Percentiles rank a stretch among this genome's conserved stretches.
phyloP scores from a whole-genome alignment of 2,113 vertebrate species.

The Anarrhichthys ocellatus region DNA sequence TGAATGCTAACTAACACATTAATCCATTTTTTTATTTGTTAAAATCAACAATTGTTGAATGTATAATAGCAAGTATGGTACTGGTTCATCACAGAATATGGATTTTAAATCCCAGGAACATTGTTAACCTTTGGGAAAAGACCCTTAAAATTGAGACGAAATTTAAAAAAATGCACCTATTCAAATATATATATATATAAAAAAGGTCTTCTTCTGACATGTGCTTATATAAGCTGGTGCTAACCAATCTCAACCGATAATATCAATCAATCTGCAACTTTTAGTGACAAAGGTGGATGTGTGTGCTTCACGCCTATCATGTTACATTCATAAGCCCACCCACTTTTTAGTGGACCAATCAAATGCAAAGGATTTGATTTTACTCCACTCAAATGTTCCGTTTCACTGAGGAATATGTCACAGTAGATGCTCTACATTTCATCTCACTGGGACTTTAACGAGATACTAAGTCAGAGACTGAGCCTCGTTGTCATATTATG shows the following conservation, averaged over 20 bases:
- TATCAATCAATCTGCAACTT: neutral
- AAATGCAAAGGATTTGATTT: neutral
- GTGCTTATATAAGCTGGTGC: neutral
- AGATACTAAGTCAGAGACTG: neutral
- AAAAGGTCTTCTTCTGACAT: neutral
- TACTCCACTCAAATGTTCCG: neutral
- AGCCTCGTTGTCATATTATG: neutral
- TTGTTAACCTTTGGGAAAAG: neutral
- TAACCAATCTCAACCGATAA: neutral
- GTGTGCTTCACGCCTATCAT: neutral
- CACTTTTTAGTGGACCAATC: neutral
- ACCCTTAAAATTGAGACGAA: neutral
- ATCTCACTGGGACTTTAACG: too few species aligned
- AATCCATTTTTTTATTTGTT: neutral
- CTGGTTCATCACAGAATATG: too few species aligned
- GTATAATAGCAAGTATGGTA: neutral
- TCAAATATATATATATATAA: neutral
- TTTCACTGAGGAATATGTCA: neutral
- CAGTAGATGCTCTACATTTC: neutral
- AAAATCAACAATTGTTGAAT: neutral
- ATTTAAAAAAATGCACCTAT: neutral
- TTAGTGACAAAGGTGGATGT: neutral
- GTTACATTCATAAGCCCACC: neutral
- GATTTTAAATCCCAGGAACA: neutral
- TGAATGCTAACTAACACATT: neutral